These are phyloP conservation scores for Onychostruthus taczanowskii DNA, from an alignment of 2,113 vertebrate species.

Conservation along the genomic window DNA sequence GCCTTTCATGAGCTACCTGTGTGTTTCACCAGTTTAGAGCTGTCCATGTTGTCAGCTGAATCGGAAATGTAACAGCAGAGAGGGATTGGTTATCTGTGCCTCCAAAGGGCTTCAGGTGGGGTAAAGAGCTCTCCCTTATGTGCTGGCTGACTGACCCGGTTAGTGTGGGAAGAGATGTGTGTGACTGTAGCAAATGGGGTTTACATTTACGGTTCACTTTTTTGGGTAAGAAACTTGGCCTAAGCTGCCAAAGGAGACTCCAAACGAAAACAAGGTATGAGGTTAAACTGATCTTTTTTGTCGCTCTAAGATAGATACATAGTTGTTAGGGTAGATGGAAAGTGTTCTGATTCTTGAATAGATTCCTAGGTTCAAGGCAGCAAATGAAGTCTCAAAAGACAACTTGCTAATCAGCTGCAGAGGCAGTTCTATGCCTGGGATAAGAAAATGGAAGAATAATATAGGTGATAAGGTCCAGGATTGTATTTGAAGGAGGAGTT, in stretches of 20 bases:
- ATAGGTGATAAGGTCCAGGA: background rate
- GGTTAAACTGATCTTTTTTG: background rate
- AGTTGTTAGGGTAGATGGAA: background rate
- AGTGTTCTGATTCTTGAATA: background rate
- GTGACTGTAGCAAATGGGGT: background rate
- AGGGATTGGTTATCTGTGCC: background rate
- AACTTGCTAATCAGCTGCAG: background rate
- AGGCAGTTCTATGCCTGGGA: background rate
- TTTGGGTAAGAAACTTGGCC: background rate
- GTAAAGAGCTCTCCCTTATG: background rate
- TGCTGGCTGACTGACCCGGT: background rate
- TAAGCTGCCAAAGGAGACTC: background rate
- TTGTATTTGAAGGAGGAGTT: background rate
- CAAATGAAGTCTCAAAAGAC: background rate
- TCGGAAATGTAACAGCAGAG: background rate
- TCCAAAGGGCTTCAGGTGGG: background rate
- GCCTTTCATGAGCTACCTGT: background rate
- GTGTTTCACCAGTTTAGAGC: background rate
- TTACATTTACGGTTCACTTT: background rate
- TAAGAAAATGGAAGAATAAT: background rate
- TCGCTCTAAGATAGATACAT: background rate
- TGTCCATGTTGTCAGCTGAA: background rate
- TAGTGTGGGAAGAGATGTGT: background rate
- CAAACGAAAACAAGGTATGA: background rate
- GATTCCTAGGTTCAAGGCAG: background rate